phyloP scores from a whole-genome alignment of 2,797 vertebrate genomes.

The Ptychadena robeensis region DNA sequence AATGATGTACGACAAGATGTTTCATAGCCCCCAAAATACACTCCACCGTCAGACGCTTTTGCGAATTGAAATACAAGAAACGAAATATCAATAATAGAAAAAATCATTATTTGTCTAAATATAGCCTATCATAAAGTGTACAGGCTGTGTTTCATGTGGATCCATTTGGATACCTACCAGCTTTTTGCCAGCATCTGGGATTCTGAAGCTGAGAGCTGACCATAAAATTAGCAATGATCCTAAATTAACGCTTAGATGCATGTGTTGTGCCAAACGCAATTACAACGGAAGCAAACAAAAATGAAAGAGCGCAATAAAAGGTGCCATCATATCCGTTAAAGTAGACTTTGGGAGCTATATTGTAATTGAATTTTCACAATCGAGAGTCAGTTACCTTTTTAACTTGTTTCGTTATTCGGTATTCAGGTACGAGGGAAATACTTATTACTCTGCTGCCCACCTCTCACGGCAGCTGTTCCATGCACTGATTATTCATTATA shows the following conservation, averaged over 20 bases:
- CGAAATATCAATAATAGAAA: conserved; percentile 61
- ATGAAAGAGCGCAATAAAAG: conserved; percentile 42
- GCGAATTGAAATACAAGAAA: conserved; percentile 22
- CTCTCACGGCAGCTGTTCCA: conserved; percentile 54
- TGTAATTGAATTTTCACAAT: conserved; percentile 19
- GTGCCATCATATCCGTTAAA: conserved; percentile 24
- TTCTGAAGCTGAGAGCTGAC: conserved; percentile 59
- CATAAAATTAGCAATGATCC: conserved; percentile 62
- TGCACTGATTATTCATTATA: conserved; percentile 55
- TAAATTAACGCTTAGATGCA: conserved; percentile 55
- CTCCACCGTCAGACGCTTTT: background rate
- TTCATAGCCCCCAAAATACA: background rate
- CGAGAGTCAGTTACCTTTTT: background rate
- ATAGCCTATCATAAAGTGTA: conserved; percentile 55
- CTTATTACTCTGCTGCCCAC: conserved; percentile 37
- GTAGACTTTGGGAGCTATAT: background rate
- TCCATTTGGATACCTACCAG: conserved; percentile 59
- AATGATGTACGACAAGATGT: background rate
- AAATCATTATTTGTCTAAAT: conserved; percentile 62
- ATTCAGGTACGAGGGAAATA: conserved; percentile 7
- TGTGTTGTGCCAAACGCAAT: conserved; percentile 49
- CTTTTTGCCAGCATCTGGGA: conserved; percentile 55
- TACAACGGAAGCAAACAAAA: conserved; percentile 40
- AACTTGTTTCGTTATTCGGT: conserved; percentile 9
- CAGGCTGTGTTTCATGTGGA: conserved; percentile 60